These are phyloP conservation scores for Cariama cristata DNA, from an alignment of 2,113 vertebrate genomes.

Conservation along the genomic window DNA sequence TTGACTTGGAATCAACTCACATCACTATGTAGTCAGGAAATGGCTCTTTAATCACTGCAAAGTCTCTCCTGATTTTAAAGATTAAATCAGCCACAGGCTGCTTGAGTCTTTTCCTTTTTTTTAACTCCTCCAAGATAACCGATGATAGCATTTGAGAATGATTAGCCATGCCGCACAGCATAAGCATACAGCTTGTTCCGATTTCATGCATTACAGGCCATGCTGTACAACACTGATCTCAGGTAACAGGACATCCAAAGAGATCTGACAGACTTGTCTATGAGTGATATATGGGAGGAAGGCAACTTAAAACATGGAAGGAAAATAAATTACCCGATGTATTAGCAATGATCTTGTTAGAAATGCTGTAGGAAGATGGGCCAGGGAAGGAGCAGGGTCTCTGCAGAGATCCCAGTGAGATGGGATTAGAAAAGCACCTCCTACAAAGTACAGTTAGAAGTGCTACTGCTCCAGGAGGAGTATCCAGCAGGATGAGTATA, in stretches of 20 bases:
- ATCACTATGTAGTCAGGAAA: slow-evolving; percentile 70
- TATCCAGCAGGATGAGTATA: neutral
- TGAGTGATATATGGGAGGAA: slow-evolving; percentile 4
- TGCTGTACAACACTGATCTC: slow-evolving; percentile 7
- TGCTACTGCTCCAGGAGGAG: neutral
- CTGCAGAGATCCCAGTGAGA: rapidly evolving
- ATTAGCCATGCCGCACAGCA: slow-evolving; percentile 16
- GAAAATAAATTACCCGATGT: slow-evolving; percentile 27
- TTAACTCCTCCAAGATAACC: slow-evolving; percentile 51
- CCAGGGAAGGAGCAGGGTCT: neutral
- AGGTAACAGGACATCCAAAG: slow-evolving; percentile 32
- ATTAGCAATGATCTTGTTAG: neutral
- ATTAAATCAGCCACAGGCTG: slow-evolving; percentile 61
- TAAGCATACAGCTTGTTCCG: slow-evolving; percentile 18
- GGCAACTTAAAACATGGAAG: neutral
- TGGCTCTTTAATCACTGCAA: slow-evolving; percentile 67
- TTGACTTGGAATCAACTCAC: slow-evolving; percentile 62
- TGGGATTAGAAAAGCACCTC: neutral
- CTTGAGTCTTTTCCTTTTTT: slow-evolving; percentile 3
- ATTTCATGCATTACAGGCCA: slow-evolving; percentile 46
- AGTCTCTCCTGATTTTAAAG: slow-evolving; percentile 66
- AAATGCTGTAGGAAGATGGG: neutral
- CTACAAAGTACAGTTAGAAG: neutral
- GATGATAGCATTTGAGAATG: slow-evolving; percentile 44
- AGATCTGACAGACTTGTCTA: slow-evolving; percentile 1